A percentile compares a stretch with the other conserved stretches of the same genome.
Evolutionary conservation across 2,113 vertebrate genomes (phyloP).

Genomic region (Tupaia tana): DNA sequence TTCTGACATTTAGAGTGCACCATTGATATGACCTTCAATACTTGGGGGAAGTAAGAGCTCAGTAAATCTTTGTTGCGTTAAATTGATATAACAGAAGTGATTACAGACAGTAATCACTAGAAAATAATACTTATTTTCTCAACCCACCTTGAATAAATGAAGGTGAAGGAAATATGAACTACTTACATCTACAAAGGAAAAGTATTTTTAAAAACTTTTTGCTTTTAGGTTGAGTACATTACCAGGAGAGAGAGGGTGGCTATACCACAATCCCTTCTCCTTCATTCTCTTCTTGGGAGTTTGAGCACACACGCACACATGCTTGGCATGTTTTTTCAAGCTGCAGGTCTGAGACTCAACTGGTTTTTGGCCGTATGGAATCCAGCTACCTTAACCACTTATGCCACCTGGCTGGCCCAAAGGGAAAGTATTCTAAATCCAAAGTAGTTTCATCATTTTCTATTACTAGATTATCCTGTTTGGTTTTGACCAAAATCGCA

Average conservation of each 20-base stretch:
- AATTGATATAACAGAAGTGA: background rate
- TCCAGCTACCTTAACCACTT: no score
- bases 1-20: background rate
- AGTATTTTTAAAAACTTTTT: background rate
- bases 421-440: background rate
- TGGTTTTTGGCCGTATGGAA: no score
- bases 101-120: no score
- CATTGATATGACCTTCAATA: background rate
- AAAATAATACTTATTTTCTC: background rate
- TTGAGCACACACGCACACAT: no score
- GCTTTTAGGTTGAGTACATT: no score
- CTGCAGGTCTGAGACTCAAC: no score
- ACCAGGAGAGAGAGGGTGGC: no score
- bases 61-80: background rate
- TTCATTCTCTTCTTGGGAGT: no score
- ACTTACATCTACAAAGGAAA: slow-evolving; percentile 3
- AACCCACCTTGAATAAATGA: background rate
- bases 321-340: no score
- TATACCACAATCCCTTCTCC: no score
- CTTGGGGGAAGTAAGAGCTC: background rate
- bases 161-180: background rate
- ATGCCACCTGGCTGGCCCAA: background rate
- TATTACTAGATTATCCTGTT: background rate
- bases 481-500: background rate
- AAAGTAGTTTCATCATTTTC: slow-evolving; percentile 6